These are phyloP conservation scores for Drosophila aff. DNA, from an alignment of 1,140 invertebrate species.

Conservation along the genomic window DNA sequence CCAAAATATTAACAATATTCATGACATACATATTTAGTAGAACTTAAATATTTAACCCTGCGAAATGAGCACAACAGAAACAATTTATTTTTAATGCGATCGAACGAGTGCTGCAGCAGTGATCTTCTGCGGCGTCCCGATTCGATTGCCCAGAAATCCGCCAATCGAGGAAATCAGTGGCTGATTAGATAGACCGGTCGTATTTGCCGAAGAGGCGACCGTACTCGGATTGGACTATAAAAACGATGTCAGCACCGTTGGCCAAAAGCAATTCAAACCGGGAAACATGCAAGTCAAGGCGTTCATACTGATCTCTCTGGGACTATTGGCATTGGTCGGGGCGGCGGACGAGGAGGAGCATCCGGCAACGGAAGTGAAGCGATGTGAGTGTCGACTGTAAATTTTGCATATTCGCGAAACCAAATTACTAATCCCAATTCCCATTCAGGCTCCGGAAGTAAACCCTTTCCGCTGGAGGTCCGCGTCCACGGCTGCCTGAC, in stretches of 20 bases:
- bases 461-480: conserved; percentile 74
- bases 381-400: conserved; percentile 43
- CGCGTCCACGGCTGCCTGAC: conserved; percentile 55
- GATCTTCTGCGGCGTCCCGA: neutral
- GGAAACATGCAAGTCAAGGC: conserved; percentile 44
- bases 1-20: too few species aligned
- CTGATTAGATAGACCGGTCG: conserved; percentile 52
- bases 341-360: conserved; percentile 28
- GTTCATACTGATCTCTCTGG: conserved; percentile 45
- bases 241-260: conserved; percentile 44
- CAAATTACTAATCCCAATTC: neutral
- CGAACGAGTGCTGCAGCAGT: neutral
- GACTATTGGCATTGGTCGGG: conserved; percentile 23
- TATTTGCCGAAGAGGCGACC: conserved; percentile 16
- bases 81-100: neutral
- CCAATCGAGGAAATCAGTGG: neutral
- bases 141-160: conserved; percentile 1
- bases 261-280: conserved; percentile 20
- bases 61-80: neutral
- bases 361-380: conserved; percentile 58
- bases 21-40: neutral
- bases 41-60: neutral
- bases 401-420: too few species aligned
- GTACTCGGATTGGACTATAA: conserved; percentile 45
- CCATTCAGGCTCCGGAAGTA: conserved; percentile 60